Evolutionary conservation across 2,797 vertebrate genomes (phyloP), one percentile per base, ranked within the genome.

Genomic region (Galago senegalensis): DNA sequence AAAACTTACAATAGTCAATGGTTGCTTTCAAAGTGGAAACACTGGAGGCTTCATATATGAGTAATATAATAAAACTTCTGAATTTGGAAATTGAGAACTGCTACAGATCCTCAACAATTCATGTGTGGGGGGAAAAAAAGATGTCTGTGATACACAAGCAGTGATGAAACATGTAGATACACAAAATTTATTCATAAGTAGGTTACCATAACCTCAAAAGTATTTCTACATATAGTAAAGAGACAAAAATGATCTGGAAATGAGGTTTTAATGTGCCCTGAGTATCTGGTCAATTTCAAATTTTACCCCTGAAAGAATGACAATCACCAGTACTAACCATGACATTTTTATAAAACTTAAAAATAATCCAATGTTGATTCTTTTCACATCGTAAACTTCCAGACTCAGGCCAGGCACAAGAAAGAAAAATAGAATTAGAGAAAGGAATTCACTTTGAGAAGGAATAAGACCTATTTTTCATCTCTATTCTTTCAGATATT

Each of bases 71-170:
- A 37, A 83, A 77, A 27, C 7, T 58, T 65, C 90, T 93, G n/a
- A 79, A 83, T 83, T 77, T 97, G 29, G 49, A 85, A 96, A 93
- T 70, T 87, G 56, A 87, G 80, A 93, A 76, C 13, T 53, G 2
- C 89, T 65, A 73, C 7, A 63, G 14, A 89, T 67, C 43, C 5
- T 89, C 25, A 81, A 56, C 56, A 73, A 31, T 53, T 7, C 46
- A 25, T 58, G 46, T 73, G 25, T 73, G 27, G 37, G 31, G 40
- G 40, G 9, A 61, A 40, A 25, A 25, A 81, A 85, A 96, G n/a
- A 34, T 5, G 1, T 34, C 7, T 89, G 17, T 60, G 31, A 56
- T 37, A 75, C 17, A 43, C 75, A 29, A 90, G 18, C 16, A 89
- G 10, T 43, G 76, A 16, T 86, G 14, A 90, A 67, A 88, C 25